A percentile compares a stretch with the other conserved stretches of the same genome.
Conservation (phyloP, 2,113 vertebrate genomes). For the Lepisosteus osseus region DNA sequence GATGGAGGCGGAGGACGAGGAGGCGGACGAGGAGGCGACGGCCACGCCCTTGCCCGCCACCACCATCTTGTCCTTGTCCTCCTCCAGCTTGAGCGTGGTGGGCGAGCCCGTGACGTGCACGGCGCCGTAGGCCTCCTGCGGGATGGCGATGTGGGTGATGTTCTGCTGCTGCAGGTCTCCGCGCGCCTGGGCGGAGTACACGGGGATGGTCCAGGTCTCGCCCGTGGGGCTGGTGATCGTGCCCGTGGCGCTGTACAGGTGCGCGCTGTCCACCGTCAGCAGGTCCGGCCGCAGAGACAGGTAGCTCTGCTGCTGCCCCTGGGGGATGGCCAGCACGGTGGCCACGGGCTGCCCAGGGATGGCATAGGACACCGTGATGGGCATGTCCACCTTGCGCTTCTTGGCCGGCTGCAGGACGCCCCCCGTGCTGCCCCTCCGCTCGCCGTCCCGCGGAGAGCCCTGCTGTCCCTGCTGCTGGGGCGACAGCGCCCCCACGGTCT, state of each 20-base stretch:
- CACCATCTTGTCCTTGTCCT: conserved; percentile 90
- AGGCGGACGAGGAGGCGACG: conserved; percentile 21
- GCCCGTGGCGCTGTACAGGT: conserved; percentile 93
- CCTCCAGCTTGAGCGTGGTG: conserved; percentile 75
- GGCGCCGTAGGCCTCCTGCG: conserved; percentile 92
- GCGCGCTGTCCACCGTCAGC: conserved; percentile 95
- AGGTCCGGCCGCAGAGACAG: conserved; percentile 94
- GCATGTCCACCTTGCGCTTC: conserved; percentile 97
- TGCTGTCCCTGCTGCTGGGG: conserved; percentile 78
- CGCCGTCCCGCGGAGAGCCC: conserved; percentile 84
- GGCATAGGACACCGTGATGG: conserved; percentile 90
- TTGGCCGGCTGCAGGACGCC: conserved; percentile 95
- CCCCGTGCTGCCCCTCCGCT: conserved; percentile 76
- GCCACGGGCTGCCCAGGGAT: conserved; percentile 94
- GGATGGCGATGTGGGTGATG: conserved; percentile 94
- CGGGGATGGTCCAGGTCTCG: conserved; percentile 98
- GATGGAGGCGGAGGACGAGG: conserved; percentile 33
- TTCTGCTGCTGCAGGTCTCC: conserved; percentile 91
- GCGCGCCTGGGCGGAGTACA: conserved; percentile 84
- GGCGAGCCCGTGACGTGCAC: conserved; percentile 85
- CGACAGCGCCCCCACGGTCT: conserved; percentile 88
- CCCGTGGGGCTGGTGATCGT: conserved; percentile 96
- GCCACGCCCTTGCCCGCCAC: conserved; percentile 54
- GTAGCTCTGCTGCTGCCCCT: conserved; percentile 94
- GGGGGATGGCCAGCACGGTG: conserved; percentile 93